Base-by-base conservation (phyloP, 2,888 invertebrate species). In the Homarus gammarus region DNA sequence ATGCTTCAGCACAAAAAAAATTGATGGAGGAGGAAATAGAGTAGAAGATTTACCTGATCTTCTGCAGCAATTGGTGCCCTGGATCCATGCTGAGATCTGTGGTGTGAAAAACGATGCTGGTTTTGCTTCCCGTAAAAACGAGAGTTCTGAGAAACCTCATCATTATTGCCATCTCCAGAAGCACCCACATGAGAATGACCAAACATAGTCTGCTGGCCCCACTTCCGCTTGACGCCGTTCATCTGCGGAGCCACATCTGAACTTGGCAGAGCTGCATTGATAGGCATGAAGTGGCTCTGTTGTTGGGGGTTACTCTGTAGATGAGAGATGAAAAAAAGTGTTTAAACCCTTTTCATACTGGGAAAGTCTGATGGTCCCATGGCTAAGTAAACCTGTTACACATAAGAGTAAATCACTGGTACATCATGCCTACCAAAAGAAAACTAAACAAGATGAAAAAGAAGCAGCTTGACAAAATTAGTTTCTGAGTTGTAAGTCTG, bases 251-350 rank as follows among this genome's bases (percentile, higher is more conserved):
- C 82, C 31, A 73, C 5, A 31, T 89, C 85, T 22, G 79, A 64
- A 31, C 77, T 27, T 31, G 68, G n/a, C 27, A 81, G 79, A 18
- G 89, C 72, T 72, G 89, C 79, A 38, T 38, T 83, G 38, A 90
- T 90, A n/a, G 90, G 90, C 72, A 87, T 64, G 61, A 87, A 90
- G 70, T 83, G 90, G 84, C 75, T 72, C 36, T 82, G 77, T 36
- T 86, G 86, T 12, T 64, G 84, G n/a, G 40, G 27, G 31, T 89
- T 56, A 31, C 70, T 72, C 89, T 89, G 89, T 12, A 73, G 51
- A 81, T 31, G 31, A 15, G 10, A 49, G n/a, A n/a, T n/a, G n/a
- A n/a, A n/a, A n/a, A n/a, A n/a, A n/a, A n/a, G n/a, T n/a, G n/a
- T n/a, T n/a, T n/a, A n/a, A n/a, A n/a, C n/a, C n/a, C n/a, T n/a